phyloP scores from a whole-genome alignment of 2,113 vertebrate genomes.

The Sturnira hondurensis region DNA sequence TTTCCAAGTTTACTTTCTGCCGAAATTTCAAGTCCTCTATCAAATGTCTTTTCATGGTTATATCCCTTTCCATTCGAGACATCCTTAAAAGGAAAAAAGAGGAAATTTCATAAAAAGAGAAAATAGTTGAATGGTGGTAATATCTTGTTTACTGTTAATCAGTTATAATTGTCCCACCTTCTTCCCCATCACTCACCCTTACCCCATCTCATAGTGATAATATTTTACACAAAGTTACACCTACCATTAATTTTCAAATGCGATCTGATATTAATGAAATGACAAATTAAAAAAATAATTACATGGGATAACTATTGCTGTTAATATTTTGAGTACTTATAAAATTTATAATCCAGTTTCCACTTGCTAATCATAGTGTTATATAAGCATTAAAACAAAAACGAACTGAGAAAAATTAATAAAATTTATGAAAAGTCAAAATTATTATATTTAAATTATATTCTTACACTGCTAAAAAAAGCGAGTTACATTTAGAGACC shows the following conservation, averaged over 20 bases:
- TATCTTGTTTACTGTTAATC: neutral
- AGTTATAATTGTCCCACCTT: too few relatives aligned
- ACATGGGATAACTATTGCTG: neutral
- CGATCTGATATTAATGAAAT: neutral
- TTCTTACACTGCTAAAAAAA: conserved; percentile 6
- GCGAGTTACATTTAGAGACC: neutral
- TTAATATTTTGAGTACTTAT: neutral
- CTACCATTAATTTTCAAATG: conserved; percentile 5
- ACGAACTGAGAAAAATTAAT: neutral
- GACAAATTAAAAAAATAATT: conserved; percentile 27
- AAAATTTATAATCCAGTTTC: neutral
- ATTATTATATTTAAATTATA: conserved; percentile 21
- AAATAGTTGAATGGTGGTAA: conserved; percentile 38
- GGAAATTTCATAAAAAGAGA: conserved; percentile 1
- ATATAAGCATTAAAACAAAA: neutral
- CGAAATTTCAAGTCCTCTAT: conserved; percentile 89
- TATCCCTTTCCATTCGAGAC: conserved; percentile 85
- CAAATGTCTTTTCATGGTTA: conserved; percentile 91
- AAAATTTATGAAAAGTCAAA: conserved; percentile 13
- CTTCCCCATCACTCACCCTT: too few relatives aligned
- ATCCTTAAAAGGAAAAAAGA: conserved; percentile 78
- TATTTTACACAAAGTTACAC: neutral
- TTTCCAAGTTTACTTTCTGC: conserved; percentile 90
- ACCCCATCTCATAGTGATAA: too few relatives aligned
- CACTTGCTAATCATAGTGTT: neutral